These are phyloP conservation scores for Phocoena sinus DNA, from an alignment of 2,113 vertebrate species.

Conservation along the genomic window DNA sequence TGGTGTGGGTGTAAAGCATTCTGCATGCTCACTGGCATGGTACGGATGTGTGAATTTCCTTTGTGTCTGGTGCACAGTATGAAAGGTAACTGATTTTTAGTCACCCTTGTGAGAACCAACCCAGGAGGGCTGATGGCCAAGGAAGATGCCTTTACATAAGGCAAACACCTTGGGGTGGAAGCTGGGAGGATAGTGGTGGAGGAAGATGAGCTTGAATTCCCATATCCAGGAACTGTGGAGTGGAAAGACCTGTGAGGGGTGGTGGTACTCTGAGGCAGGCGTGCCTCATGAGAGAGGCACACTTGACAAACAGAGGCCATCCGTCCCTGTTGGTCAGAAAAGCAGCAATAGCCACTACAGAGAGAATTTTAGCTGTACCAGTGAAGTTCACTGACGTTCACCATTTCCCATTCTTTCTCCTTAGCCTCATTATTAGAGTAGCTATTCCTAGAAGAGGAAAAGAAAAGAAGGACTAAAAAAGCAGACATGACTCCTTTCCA, in stretches of 20 bases:
- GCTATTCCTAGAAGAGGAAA: not conserved
- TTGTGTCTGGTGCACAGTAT: not conserved
- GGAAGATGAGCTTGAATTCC: not conserved
- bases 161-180: not conserved
- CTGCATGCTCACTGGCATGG: not conserved
- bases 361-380: not conserved
- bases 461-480: not conserved
- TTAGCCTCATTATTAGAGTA: not conserved
- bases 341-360: not conserved
- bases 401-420: not conserved
- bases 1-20: not conserved
- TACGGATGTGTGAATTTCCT: not conserved
- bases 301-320: not conserved
- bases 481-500: not conserved
- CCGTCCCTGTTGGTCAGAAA: not conserved
- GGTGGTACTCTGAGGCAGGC: no score
- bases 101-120: not conserved
- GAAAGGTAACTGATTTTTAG: not conserved
- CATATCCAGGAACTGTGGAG: not conserved
- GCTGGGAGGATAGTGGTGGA: not conserved
- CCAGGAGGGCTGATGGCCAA: not conserved
- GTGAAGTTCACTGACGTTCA: not conserved
- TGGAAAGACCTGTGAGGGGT: not conserved
- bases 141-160: not conserved
- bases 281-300: not conserved